Evolutionary conservation across 2,113 vertebrate species (phyloP).

Genomic region (Columba livia): DNA sequence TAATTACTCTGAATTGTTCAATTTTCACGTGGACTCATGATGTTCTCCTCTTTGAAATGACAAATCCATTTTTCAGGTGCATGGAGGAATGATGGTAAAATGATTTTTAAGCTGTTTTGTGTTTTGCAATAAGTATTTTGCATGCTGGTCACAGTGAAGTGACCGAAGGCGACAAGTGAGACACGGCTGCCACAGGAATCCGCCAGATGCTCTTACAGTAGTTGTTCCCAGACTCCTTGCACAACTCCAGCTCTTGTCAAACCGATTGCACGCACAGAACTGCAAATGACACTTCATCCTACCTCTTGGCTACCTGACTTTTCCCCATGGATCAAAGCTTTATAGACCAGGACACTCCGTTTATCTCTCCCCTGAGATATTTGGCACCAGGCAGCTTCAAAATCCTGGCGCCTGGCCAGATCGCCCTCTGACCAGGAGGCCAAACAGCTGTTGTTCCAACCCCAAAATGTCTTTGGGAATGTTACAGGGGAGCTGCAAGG

Average conservation of each 20-base stretch:
- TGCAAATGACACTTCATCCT: constrained; percentile 2
- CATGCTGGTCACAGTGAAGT: not conserved
- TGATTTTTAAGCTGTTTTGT: not conserved
- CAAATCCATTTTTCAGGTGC: not conserved
- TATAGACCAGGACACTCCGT: fast-evolving
- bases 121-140: not conserved
- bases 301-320: not conserved
- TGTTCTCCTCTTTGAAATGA: not conserved
- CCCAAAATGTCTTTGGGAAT: not conserved
- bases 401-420: not conserved
- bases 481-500: not conserved
- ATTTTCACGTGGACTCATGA: not conserved
- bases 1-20: not conserved
- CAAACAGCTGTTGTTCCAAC: not conserved
- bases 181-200: not conserved
- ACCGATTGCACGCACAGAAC: not conserved
- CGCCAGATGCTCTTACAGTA: not conserved
- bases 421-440: not conserved
- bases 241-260: constrained; percentile 14
- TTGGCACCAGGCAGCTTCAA: not conserved
- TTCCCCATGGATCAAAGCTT: not conserved
- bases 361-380: not conserved
- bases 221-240: not conserved
- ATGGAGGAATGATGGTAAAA: not conserved
- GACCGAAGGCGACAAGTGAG: constrained; percentile 12